Evolutionary conservation across 2,797 vertebrate species (phyloP), one percentile per base, ranked within the genome.

Genomic region (Peromyscus attwateri): DNA sequence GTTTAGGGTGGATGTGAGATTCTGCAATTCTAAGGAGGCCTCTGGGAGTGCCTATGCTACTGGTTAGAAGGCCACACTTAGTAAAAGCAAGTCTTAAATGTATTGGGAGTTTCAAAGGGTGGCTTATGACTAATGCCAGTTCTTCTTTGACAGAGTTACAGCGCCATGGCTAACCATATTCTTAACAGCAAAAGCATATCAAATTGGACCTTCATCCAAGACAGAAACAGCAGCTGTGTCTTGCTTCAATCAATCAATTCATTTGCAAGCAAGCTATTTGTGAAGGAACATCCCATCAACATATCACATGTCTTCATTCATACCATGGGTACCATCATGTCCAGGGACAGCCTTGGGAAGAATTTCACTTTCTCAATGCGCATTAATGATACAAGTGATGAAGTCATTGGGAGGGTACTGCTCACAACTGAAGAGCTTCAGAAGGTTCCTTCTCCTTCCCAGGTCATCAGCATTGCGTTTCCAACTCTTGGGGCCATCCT

Each of bases 81-180:
- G 23, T 70, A 68, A 73, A 94, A 85, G 80, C 55, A 52, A 92
- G 57, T 73, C 49, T 90, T 80, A n/a, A 77, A 68, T 66, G 9
- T 10, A 0, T 19, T 37, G 60, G 66, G 1, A 29, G 71, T 60
- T 82, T 85, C 43, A 34, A 88, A 82, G 43, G 66, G 34, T 43
- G 27, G 7, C 40, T 81, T 14, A 27, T 16, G n/a, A 85, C 64
- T 97, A 95, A 97, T 2, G 0, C 13, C 0, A 0, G 8, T 81
- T 95, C 73, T 34, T 83, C 68, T 3, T 90, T 96, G 55, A 83
- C 96, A 99, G 98, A 98, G 98, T 94, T 98, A 98, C 93, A 98
- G 98, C 92, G 95, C 40, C 81, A 98, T 99, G 97, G 98, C 98
- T 92, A 98, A 98, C 96, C 98, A 98, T 68, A 95, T 99, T 97